Conservation (phyloP, 1,140 invertebrate species). For the Eciton burchellii region DNA sequence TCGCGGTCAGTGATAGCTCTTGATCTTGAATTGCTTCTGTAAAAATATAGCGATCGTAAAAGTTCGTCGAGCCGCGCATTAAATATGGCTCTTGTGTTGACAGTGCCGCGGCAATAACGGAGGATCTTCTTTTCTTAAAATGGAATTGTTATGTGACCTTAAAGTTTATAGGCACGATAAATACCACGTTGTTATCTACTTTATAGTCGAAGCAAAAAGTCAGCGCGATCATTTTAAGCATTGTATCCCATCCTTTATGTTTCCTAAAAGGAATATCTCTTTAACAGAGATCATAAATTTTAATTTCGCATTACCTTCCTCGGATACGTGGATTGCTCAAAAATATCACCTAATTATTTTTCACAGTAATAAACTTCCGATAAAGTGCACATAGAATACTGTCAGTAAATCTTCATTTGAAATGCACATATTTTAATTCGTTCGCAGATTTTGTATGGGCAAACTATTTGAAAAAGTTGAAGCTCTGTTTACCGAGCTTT, state of each 20-base stretch:
- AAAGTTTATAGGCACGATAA: slow-evolving; percentile 7
- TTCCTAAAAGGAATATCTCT: not conserved
- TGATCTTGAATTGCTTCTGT: not conserved
- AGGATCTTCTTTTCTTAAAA: not conserved
- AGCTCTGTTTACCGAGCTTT: slow-evolving; percentile 15
- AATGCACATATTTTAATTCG: not conserved
- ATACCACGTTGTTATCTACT: not conserved
- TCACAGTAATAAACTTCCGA: not conserved
- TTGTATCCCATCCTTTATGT: not conserved
- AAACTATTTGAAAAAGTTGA: not conserved
- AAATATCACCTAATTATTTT: slow-evolving; percentile 11
- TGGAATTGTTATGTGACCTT: not conserved
- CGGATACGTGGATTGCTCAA: not conserved
- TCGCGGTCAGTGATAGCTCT: not conserved
- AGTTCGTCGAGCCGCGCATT: not conserved
- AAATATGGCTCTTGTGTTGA: not conserved
- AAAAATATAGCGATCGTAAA: not conserved
- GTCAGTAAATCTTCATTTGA: not conserved
- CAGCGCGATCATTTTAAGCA: not conserved
- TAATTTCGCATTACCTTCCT: not conserved
- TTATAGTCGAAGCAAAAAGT: not conserved
- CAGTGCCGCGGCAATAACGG: not conserved
- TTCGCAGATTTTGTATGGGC: not conserved
- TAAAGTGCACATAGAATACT: not conserved
- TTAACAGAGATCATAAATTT: not conserved